A percentile compares a stretch with the other conserved stretches of the same genome.
Conservation (phyloP, 2,797 vertebrate genomes). For the Dendrocincla fuliginosa region DNA sequence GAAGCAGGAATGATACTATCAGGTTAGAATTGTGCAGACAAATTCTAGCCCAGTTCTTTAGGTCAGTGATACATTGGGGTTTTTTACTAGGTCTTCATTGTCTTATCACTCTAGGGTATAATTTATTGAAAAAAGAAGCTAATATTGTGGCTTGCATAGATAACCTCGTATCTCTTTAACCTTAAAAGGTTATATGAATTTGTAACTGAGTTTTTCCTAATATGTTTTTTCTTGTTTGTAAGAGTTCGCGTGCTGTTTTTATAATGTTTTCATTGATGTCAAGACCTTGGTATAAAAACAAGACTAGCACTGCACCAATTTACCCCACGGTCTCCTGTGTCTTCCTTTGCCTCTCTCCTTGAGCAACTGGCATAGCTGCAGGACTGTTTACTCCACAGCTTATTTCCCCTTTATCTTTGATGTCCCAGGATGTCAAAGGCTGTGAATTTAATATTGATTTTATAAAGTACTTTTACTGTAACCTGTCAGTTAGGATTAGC, state of each 20-base stretch:
- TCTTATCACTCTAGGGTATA: background rate
- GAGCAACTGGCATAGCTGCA: slow-evolving; percentile 80
- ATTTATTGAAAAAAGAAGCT: background rate
- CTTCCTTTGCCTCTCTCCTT: slow-evolving; percentile 71
- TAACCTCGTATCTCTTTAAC: background rate
- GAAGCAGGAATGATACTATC: background rate
- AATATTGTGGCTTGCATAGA: background rate
- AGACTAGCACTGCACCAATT: slow-evolving; percentile 84
- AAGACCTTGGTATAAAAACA: slow-evolving; percentile 89
- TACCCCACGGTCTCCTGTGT: slow-evolving; percentile 77
- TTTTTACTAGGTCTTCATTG: background rate
- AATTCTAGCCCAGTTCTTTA: background rate
- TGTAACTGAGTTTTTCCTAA: slow-evolving; percentile 25
- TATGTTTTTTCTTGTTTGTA: slow-evolving; percentile 74
- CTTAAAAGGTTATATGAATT: slow-evolving; percentile 31
- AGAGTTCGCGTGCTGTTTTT: slow-evolving; percentile 85
- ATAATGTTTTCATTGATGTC: slow-evolving; percentile 93
- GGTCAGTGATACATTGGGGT: background rate
- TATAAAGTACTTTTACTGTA: slow-evolving; percentile 99
- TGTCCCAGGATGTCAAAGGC: slow-evolving; percentile 89
- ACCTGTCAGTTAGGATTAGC: slow-evolving; percentile 92
- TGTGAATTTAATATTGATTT: slow-evolving; percentile 99
- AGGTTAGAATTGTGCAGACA: background rate
- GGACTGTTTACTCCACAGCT: slow-evolving; percentile 86
- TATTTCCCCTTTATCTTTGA: slow-evolving; percentile 91